Conservation (phyloP, 2,113 vertebrate species). For the Cervus canadensis region DNA sequence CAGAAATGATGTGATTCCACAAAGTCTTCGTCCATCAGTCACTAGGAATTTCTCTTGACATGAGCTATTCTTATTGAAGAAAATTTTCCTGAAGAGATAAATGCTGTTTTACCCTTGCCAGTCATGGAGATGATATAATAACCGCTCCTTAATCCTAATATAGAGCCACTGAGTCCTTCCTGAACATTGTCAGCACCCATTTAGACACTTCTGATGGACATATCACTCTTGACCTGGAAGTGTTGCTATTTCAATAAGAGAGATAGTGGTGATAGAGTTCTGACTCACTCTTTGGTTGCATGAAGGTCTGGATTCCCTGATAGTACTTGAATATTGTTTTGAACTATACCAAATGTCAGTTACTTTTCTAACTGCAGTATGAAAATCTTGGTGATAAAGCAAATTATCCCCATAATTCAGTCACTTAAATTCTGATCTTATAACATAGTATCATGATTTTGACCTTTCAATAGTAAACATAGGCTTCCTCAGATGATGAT, state of each 20-base stretch:
- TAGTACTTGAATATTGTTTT: neutral
- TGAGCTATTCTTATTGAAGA: neutral
- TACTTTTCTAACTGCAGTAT: neutral
- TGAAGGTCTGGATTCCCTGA: neutral
- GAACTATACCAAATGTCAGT: neutral
- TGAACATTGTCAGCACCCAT: neutral
- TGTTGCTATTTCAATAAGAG: neutral
- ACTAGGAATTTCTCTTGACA: neutral
- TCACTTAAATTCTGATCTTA: neutral
- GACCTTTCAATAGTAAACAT: neutral
- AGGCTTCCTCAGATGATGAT: neutral
- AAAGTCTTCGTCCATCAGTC: neutral
- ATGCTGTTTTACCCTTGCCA: neutral
- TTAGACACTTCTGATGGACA: neutral
- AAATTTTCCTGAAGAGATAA: neutral
- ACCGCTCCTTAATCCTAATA: neutral
- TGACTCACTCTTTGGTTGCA: neutral
- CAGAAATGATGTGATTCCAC: neutral
- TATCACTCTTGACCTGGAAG: neutral
- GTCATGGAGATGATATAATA: neutral
- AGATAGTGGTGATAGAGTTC: neutral
- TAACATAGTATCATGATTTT: neutral
- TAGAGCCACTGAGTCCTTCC: neutral
- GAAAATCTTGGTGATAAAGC: neutral
- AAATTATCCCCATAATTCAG: neutral